Base-by-base conservation (phyloP, 2,888 invertebrate genomes). In the Pandemis corylana region DNA sequence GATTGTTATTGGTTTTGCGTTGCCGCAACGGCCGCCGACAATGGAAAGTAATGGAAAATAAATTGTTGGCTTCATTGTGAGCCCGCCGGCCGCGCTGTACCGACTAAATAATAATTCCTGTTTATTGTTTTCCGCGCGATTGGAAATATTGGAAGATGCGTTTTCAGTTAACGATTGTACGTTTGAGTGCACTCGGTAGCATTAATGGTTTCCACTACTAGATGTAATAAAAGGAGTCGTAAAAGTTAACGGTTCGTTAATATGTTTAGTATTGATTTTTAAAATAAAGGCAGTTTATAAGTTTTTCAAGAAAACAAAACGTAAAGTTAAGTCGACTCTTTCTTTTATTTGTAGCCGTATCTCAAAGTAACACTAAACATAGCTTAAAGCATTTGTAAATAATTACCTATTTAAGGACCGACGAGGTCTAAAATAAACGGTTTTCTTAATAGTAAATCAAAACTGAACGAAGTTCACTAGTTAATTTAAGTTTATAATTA, bases 1-100 rank as follows among this genome's bases (percentile, higher is more conserved):
- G 85, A 88, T 88, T 89, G 87, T 87, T 87, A 85, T 89, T 87
- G 86, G 84, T 85, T 87, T 85, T 83, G 80, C 79, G 80, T 81
- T 79, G 82, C 80, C 80, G 79, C 81, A 75, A 76, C 78, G 80
- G 80, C 69, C 76, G 80, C 69, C 76, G 78, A 82, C 81, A 82
- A 82, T 79, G 78, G 80, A 78, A 80, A 84, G 83, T 84, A 82
- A 82, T 84, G 81, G 82, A 84, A 85, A 85, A 84, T 82, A 82
- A 83, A 84, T 82, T 82, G 82, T 82, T 82, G 79, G 80, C 81
- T 82, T 84, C 82, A 81, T 82, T 76, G 72, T 64, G 76, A 79
- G 68, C 77, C 72, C 67, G 73, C 72, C 72, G 53, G 73, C 12
- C 41, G 51, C 65, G 56, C 65, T 53, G 61, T 65, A 13, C 68